phyloP scores from a whole-genome alignment of 2,888 invertebrate genomes.

The Celastrina argiolus region DNA sequence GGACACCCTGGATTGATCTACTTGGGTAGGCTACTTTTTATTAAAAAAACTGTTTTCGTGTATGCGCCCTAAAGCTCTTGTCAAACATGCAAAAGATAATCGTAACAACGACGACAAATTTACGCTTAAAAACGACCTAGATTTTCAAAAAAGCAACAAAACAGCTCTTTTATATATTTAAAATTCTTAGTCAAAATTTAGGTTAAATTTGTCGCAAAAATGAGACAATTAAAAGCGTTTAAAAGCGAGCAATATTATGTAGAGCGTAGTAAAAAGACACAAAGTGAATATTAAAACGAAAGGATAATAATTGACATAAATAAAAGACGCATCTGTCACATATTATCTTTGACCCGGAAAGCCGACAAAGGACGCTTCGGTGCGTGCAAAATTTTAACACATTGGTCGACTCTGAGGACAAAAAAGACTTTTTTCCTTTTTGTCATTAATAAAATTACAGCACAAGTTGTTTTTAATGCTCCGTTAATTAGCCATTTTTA shows the following conservation, averaged over 20 bases:
- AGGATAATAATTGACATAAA: slow-evolving; percentile 12
- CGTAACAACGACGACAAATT: neutral
- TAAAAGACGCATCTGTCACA: slow-evolving; percentile 22
- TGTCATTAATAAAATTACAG: slow-evolving; percentile 23
- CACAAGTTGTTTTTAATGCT: slow-evolving; percentile 5
- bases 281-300: neutral
- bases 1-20: too few relatives aligned
- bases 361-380: slow-evolving; percentile 49
- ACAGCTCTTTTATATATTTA: neutral
- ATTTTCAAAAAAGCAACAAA: neutral
- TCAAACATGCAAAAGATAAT: neutral
- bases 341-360: slow-evolving; percentile 30
- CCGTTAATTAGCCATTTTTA: slow-evolving; percentile 9
- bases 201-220: neutral
- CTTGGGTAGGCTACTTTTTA: too few relatives aligned
- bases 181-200: neutral
- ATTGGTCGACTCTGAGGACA: slow-evolving; percentile 35
- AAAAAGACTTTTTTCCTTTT: slow-evolving; percentile 19
- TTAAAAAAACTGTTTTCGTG: too few relatives aligned
- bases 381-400: slow-evolving; percentile 62
- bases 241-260: neutral
- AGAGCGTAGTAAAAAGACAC: neutral
- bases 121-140: neutral
- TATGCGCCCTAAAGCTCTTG: neutral
- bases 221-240: too few relatives aligned